Conservation (phyloP, 53 echinoderm and acorn worm genomes). For the Echinometra lucunter region DNA sequence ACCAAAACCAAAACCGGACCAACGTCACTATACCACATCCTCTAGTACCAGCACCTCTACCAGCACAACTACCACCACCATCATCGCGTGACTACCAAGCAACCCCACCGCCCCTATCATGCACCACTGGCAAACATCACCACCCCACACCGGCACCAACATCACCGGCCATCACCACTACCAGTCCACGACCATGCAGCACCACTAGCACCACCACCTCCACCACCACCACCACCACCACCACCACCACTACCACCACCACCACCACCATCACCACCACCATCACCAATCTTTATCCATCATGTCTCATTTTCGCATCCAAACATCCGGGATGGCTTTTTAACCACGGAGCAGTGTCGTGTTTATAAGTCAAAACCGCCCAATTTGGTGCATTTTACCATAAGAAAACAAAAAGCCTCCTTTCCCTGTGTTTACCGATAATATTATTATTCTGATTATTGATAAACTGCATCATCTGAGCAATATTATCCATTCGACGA, state of each 20-base stretch:
- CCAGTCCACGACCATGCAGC: neutral
- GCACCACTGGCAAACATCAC: too few relatives aligned
- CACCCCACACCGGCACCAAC: neutral
- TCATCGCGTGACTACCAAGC: too few relatives aligned
- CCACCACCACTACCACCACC: neutral
- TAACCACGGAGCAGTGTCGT: neutral
- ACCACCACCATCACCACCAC: neutral
- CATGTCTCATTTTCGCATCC: neutral
- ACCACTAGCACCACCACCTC: neutral
- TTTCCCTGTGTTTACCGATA: neutral
- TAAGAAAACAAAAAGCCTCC: too few relatives aligned
- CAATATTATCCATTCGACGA: neutral
- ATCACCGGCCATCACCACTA: neutral
- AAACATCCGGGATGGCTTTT: neutral
- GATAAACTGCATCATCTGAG: neutral
- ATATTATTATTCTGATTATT: neutral
- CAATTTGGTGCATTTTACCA: neutral
- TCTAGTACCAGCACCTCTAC: too few relatives aligned
- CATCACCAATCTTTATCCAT: neutral
- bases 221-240: too few relatives aligned
- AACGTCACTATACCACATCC: too few relatives aligned
- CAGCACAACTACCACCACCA: too few relatives aligned
- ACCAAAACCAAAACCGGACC: too few relatives aligned
- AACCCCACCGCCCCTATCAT: too few relatives aligned
- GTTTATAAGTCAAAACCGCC: neutral